phyloP scores from a whole-genome alignment of 2,797 vertebrate species.

The Cyprinella venusta region DNA sequence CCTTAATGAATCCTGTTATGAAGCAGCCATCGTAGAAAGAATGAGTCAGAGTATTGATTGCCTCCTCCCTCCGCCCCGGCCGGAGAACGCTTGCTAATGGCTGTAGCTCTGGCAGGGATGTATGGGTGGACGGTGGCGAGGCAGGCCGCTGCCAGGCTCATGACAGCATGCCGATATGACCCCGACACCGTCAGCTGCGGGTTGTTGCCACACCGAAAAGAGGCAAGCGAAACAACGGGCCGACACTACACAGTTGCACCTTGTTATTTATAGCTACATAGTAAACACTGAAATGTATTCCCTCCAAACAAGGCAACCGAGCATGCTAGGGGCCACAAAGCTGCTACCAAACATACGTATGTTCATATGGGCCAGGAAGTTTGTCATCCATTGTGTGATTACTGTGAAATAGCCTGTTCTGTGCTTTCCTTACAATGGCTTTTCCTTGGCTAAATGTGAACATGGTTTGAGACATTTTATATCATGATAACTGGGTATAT shows the following conservation, averaged over 20 bases:
- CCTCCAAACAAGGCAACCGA: conserved; percentile 31
- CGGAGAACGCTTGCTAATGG: conserved; percentile 41
- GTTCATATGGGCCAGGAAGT: not conserved
- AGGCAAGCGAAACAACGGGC: not conserved
- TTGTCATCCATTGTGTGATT: not conserved
- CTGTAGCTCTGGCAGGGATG: conserved; percentile 33
- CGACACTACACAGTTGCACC: conserved; percentile 17
- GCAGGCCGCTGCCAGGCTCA: conserved; percentile 24
- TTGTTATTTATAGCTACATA: conserved; percentile 55
- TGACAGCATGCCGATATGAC: conserved; percentile 47
- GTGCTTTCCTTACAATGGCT: not conserved
- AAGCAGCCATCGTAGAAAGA: conserved; percentile 75
- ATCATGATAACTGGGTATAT: not conserved
- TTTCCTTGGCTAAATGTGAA: not conserved
- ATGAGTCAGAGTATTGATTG: conserved; percentile 81
- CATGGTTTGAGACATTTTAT: not conserved
- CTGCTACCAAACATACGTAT: not conserved
- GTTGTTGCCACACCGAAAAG: conserved; percentile 14
- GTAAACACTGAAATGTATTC: conserved; percentile 44
- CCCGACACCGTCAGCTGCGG: conserved; percentile 4
- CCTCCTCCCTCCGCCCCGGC: conserved; percentile 26
- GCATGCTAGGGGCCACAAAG: not conserved
- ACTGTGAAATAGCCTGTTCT: not conserved
- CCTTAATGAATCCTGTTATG: conserved; percentile 78
- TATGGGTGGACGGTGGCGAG: conserved; percentile 18